phyloP scores from a whole-genome alignment of 64 coral and sea anemone species.

The Acropora yongei region DNA sequence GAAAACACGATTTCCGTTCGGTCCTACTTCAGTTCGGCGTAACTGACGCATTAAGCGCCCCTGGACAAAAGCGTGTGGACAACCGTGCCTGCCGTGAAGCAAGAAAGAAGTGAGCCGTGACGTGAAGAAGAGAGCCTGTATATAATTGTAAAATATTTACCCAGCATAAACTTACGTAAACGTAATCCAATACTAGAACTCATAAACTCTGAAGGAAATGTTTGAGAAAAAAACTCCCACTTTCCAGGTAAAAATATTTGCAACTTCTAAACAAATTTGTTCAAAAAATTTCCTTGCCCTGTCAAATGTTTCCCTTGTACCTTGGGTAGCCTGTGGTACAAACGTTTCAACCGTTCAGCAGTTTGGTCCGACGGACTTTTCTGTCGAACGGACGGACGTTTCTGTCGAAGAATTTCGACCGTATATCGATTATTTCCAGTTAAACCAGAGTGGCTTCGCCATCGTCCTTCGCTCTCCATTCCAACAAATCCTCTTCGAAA shows the following conservation, averaged over 20 bases:
- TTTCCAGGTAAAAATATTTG: background rate
- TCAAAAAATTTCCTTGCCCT: background rate
- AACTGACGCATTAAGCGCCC: no score
- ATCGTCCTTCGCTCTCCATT: constrained; percentile 63
- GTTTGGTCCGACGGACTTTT: background rate
- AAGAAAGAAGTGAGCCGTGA: no score
- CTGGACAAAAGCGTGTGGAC: no score
- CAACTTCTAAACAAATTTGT: background rate
- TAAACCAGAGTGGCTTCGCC: constrained; percentile 74
- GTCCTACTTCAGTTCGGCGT: background rate
- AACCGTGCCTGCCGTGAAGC: no score
- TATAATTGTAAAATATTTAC: no score
- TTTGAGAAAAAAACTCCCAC: background rate
- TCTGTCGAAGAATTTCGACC: background rate
- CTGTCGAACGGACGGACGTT: no score
- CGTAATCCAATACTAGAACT: no score
- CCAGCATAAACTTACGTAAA: no score
- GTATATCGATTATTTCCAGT: constrained; percentile 7
- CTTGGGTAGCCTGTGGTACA: no score
- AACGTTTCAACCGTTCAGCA: background rate
- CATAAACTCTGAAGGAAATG: no score
- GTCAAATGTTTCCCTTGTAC: background rate
- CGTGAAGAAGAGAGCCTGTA: no score
- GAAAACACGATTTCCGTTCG: no score
- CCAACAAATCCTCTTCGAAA: constrained; percentile 74